Evolutionary conservation across 1,140 invertebrate genomes (phyloP).

Genomic region (Glossosoma conforme): DNA sequence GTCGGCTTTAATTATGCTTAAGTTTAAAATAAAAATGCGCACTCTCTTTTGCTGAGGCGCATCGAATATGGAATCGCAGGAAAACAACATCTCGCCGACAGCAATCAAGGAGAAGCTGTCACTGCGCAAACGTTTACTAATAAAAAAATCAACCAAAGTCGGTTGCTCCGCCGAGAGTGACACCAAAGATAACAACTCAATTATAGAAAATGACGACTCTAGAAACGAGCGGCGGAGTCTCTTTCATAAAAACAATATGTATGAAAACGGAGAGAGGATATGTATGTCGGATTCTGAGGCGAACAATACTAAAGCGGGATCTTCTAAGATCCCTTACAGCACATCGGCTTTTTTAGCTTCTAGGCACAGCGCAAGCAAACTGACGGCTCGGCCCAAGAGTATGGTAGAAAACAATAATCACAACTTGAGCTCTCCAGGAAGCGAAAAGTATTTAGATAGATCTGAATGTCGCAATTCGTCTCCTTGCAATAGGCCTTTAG

Average conservation of each 20-base stretch:
- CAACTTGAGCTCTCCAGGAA: slow-evolving; percentile 5
- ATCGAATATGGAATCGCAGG: slow-evolving; percentile 14
- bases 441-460: slow-evolving; percentile 18
- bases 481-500: slow-evolving; percentile 17
- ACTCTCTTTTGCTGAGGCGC: too few relatives aligned
- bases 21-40: too few relatives aligned
- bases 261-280: slow-evolving; percentile 34
- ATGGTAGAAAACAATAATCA: slow-evolving; percentile 14
- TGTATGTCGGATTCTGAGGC: slow-evolving; percentile 32
- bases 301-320: slow-evolving; percentile 20
- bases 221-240: slow-evolving; percentile 33
- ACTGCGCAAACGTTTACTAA: slow-evolving; percentile 45
- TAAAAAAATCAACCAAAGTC: slow-evolving; percentile 49
- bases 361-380: not conserved
- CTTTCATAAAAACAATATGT: slow-evolving; percentile 26
- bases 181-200: slow-evolving; percentile 45
- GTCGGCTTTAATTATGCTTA: too few relatives aligned
- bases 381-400: slow-evolving; percentile 14
- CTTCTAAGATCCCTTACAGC: slow-evolving; percentile 22
- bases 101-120: slow-evolving; percentile 47
- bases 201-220: slow-evolving; percentile 41
- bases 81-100: slow-evolving; percentile 37
- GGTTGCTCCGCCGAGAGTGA: slow-evolving; percentile 47
- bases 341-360: slow-evolving; percentile 15
- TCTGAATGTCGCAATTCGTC: slow-evolving; percentile 14